Percentiles rank a stretch among this genome's conserved stretches.
Evolutionary conservation across 2,888 invertebrate species (phyloP).

Genomic region (Stegophylla sp.): DNA sequence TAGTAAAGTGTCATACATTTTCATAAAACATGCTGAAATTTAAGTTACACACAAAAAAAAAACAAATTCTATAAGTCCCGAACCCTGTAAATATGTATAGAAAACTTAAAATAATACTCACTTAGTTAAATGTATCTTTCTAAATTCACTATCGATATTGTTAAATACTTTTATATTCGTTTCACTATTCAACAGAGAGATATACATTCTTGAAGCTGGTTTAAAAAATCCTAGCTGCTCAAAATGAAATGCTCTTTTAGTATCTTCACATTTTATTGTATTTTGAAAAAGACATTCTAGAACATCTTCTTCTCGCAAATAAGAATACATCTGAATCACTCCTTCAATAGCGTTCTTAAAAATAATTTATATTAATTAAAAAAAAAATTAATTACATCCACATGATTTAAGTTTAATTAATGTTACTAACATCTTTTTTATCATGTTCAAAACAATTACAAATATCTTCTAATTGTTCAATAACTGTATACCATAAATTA

Average conservation of each 20-base stretch:
- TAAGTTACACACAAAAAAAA: too few species aligned
- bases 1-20: too few species aligned
- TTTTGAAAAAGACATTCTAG: slow-evolving; percentile 24
- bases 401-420: background rate
- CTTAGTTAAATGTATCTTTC: slow-evolving; percentile 28
- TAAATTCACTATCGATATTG: background rate
- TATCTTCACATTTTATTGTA: slow-evolving; percentile 4
- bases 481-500: slow-evolving; percentile 43
- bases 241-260: slow-evolving; percentile 21
- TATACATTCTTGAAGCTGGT: slow-evolving; percentile 17
- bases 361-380: background rate
- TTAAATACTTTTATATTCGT: background rate
- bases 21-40: too few species aligned
- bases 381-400: background rate
- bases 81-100: too few species aligned
- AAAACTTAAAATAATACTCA: slow-evolving; percentile 14
- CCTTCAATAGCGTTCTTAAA: slow-evolving; percentile 34
- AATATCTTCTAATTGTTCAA: slow-evolving; percentile 38
- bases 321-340: slow-evolving; percentile 41
- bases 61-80: too few species aligned
- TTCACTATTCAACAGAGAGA: background rate
- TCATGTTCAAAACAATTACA: background rate
- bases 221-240: slow-evolving; percentile 29
- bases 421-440: slow-evolving; percentile 42
- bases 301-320: slow-evolving; percentile 39